Base-by-base conservation (phyloP, 2,888 invertebrate species). In the Carpatolechia fugitivella region DNA sequence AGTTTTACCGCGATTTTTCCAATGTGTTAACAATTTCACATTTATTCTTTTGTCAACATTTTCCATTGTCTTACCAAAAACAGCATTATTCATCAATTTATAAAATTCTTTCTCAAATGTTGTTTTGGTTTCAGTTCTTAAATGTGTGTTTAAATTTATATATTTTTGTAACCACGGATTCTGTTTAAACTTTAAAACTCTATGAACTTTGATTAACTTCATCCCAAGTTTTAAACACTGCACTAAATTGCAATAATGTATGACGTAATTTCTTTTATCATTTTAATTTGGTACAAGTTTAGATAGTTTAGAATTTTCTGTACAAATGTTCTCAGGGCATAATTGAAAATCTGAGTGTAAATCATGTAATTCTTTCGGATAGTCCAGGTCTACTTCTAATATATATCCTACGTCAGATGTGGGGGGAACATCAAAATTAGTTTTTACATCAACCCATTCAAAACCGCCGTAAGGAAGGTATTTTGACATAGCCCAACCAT, bases 21-120 rank as follows among this genome's bases (percentile, higher is more conserved):
- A 79, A 47, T 74, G 64, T 4, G 69, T 72, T 18, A 75, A 49
- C 24, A 78, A 56, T 56, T 66, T 72, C 0, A 80, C 67, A 59
- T 73, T 62, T 29, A 65, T 70, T 49, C 69, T n/a, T n/a, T n/a
- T n/a, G 58, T 70, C 63, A 11, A 73, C 65, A 56, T 73, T 75
- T 60, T 75, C 73, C 64, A 78, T 70, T 0, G 70, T 73, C 57
- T 82, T 80, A 0, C 80, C 78, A 60, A 72, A 80, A 1, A 78
- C 60, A 0, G 74, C 59, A 59, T 83, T 83, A 47, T 76, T 80
- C 69, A 78, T 73, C 10, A 78, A 59, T 60, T 84, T 81, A 55
- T 63, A 81, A 55, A 76, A 73, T 60, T 78, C 71, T 69, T 78
- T 80, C 59, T 80, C 70, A 62, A 78, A 82, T 13, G 72, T 65